Conservation (phyloP, 2,113 vertebrate genomes). For the Cheirogaleus medius region DNA sequence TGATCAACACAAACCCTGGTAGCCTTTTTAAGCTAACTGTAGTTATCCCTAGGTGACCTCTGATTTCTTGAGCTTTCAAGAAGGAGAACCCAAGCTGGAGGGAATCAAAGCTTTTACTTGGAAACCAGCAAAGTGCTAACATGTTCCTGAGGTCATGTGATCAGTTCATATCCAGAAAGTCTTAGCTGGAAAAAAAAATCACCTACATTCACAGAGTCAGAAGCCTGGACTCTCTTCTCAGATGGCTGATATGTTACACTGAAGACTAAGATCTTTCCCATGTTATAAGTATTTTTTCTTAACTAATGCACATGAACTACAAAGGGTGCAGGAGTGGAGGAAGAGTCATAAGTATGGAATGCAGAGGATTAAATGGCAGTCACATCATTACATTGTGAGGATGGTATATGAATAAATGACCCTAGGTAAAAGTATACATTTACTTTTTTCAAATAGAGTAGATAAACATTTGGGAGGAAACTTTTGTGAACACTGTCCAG, state of each 20-base stretch:
- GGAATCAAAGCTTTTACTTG: constrained; percentile 33
- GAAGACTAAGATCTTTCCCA: background rate
- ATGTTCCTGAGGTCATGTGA: background rate
- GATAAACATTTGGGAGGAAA: background rate
- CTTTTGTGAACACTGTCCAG: background rate
- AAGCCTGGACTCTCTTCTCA: background rate
- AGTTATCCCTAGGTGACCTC: background rate
- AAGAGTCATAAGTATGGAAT: background rate
- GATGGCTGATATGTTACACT: background rate
- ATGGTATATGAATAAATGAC: too few relatives aligned
- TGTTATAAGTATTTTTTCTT: background rate
- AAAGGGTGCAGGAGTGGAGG: background rate
- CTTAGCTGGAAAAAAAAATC: background rate
- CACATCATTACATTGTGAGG: background rate
- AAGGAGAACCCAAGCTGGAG: background rate
- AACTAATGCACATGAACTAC: background rate
- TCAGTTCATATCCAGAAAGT: background rate
- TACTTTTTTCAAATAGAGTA: constrained; percentile 6
- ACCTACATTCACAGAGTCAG: background rate
- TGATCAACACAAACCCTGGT: background rate
- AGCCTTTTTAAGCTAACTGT: background rate
- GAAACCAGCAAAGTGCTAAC: constrained; percentile 13
- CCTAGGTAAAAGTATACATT: background rate
- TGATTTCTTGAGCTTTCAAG: constrained; percentile 16
- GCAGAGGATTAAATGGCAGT: background rate